Evolutionary conservation across 2,113 vertebrate species (phyloP).

Genomic region (Orientallactaga bullata): DNA sequence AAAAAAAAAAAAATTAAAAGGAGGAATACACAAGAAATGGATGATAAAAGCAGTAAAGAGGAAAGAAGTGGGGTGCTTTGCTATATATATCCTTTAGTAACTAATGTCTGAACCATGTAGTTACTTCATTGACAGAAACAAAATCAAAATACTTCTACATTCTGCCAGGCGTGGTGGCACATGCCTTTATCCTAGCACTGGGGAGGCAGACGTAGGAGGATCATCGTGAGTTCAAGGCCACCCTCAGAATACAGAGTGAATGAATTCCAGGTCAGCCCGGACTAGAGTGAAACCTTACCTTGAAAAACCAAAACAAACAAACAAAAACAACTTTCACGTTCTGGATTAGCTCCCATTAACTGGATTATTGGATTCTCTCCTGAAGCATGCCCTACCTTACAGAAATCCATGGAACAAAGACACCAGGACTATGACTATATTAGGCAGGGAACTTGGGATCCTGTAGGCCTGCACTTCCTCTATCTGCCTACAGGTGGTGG

Average conservation of each 20-base stretch:
- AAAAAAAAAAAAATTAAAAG: background rate
- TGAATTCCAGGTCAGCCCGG: no score
- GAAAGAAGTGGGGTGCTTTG: no score
- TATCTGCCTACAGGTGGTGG: slow-evolving; percentile 33
- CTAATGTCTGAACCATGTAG: background rate
- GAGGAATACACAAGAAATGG: rapidly evolving
- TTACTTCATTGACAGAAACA: slow-evolving; percentile 28
- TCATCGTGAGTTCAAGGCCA: no score
- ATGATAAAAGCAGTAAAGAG: background rate
- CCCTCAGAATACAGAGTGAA: no score
- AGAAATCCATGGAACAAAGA: background rate
- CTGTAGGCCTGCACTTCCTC: slow-evolving; percentile 20
- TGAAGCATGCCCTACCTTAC: no score
- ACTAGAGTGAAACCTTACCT: no score
- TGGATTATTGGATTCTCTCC: background rate
- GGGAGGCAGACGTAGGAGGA: no score
- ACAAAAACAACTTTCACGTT: no score
- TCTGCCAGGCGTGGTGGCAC: no score
- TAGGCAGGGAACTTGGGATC: background rate
- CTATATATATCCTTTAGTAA: background rate
- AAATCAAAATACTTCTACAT: background rate
- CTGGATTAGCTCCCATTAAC: background rate
- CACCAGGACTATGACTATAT: background rate
- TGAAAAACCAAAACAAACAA: no score
- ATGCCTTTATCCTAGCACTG: no score